phyloP scores from a whole-genome alignment of 2,797 vertebrate species.

The Synaphobranchus kaupii region DNA sequence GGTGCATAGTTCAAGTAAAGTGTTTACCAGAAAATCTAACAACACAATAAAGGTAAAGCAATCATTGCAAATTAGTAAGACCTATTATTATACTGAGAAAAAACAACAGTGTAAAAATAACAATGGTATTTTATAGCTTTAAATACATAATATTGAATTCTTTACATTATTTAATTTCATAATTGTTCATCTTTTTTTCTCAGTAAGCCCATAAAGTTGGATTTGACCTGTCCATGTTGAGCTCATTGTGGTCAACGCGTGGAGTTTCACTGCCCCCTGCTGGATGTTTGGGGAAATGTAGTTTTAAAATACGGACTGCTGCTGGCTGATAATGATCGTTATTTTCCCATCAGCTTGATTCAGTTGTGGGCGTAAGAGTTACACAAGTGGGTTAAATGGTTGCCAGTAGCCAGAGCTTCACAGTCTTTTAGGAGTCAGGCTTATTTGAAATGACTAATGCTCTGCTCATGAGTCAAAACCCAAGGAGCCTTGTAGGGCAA shows the following conservation, averaged over 20 bases:
- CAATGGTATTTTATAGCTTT: neutral
- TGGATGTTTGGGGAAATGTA: neutral
- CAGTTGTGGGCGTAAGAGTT: neutral
- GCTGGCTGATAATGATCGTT: neutral
- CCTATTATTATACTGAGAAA: neutral
- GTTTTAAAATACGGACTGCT: neutral
- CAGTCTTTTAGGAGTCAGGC: neutral
- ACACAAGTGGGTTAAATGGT: neutral
- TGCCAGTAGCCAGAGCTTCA: neutral
- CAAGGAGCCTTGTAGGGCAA: neutral
- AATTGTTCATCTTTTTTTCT: neutral
- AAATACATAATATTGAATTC: neutral
- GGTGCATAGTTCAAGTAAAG: neutral
- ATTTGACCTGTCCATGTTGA: neutral
- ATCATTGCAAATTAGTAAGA: neutral
- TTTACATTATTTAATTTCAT: neutral
- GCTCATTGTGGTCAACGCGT: neutral
- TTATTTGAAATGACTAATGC: neutral
- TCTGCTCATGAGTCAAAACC: neutral
- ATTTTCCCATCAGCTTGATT: neutral
- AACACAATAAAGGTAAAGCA: neutral
- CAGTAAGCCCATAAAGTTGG: neutral
- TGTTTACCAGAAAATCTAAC: neutral
- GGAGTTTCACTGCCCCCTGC: conserved; percentile 10
- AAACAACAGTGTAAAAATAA: neutral